These are phyloP conservation scores for Nomia melanderi DNA, from an alignment of 1,140 invertebrate species.

Conservation along the genomic window DNA sequence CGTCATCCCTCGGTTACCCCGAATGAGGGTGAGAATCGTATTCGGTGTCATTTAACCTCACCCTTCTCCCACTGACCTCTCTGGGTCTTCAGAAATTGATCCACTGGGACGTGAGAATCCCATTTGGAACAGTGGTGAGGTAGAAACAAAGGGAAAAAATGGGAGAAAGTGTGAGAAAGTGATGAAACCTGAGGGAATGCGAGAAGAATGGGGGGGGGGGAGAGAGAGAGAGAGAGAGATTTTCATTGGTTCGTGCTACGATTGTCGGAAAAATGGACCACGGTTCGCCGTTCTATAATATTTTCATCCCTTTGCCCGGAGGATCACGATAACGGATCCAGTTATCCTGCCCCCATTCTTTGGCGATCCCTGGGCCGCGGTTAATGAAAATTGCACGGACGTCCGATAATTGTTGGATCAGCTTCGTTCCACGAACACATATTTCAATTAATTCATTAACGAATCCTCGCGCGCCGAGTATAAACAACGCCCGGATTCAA, in stretches of 20 bases:
- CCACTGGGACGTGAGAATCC: slow-evolving; percentile 8
- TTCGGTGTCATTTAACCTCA: slow-evolving; percentile 46
- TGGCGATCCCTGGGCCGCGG: neutral
- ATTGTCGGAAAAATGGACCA: neutral
- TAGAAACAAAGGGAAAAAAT: too few relatives aligned
- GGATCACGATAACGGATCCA: neutral
- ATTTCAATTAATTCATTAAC: slow-evolving; percentile 53
- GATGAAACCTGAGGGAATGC: too few relatives aligned
- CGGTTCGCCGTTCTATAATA: neutral
- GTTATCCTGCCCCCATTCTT: neutral
- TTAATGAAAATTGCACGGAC: slow-evolving; percentile 43
- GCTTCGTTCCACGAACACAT: slow-evolving; percentile 7
- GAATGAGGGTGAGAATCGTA: slow-evolving; percentile 40
- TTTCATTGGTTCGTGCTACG: too few relatives aligned
- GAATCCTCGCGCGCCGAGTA: slow-evolving; percentile 19
- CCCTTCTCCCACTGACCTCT: too few relatives aligned
- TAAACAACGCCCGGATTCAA: slow-evolving; percentile 38
- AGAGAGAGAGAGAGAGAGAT: too few relatives aligned
- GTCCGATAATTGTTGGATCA: slow-evolving; percentile 44
- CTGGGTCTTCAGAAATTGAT: slow-evolving; percentile 33
- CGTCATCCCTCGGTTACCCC: slow-evolving; percentile 53
- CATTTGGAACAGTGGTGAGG: too few relatives aligned
- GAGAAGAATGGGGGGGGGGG: neutral
- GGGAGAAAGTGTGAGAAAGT: too few relatives aligned
- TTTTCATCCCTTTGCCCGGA: neutral